Base-by-base conservation (phyloP, 1,140 invertebrate species). In the Drosophila rufa region DNA sequence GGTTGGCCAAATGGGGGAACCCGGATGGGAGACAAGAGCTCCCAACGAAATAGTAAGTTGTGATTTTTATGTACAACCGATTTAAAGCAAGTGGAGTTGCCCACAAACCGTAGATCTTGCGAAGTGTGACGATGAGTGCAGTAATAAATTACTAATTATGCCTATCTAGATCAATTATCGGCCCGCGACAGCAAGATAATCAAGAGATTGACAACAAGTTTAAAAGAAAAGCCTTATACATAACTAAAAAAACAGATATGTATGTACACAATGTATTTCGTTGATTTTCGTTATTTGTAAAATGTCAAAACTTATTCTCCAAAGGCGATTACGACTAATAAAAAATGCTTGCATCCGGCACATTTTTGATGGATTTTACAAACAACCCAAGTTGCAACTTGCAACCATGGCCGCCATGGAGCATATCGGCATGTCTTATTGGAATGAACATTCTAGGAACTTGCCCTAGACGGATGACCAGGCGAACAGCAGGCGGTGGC, bases 361-460 rank as follows among this genome's bases (percentile, higher is more conserved):
- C 14, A n/a, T 27, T 11, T 50, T n/a, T 19, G 8, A n/a, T 50
- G 14, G 14, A 27, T n/a, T 11, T 50, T 27, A 47, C 46, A 22
- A 22, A 47, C 46, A 47, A 25, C 22, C 46, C 46, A 25, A 27
- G 47, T 27, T 50, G 47, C 47, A 50, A 27, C 40, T 50, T 50
- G 47, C 47, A 50, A 27, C 15, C 47, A n/a, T 27, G 47, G 47
- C 14, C 22, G 47, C 47, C 46, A 27, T 25, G 46, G 46, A 48
- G 25, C 47, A 22, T 22, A 27, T 43, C 42, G 42, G 15, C 42
- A 9, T 43, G 70, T 76, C 80, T 81, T 75, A 89, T 89, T 89
- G 84, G 84, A 89, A 89, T 90, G 84, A 92, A 91, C 91, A 92
- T 92, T 92, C 91, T 92, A 92, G 91, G 91, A 92, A 92, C 91